Evolutionary conservation across 2,888 invertebrate genomes (phyloP).

Genomic region (Lithophane socia): DNA sequence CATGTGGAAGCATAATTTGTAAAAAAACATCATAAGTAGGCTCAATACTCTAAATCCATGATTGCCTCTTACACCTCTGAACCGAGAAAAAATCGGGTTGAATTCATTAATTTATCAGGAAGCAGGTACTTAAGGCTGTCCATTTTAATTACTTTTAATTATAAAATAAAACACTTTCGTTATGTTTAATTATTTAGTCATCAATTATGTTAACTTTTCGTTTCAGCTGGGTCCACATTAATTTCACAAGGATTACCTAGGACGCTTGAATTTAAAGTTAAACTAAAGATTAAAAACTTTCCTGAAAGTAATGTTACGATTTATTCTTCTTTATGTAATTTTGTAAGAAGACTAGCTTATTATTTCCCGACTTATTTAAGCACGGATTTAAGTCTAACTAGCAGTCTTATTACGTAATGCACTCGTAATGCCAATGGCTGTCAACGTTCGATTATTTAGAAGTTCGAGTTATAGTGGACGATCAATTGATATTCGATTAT

Average conservation of each 20-base stretch:
- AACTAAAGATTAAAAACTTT: constrained; percentile 49
- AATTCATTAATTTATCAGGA: constrained; percentile 16
- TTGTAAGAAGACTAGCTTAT: constrained; percentile 16
- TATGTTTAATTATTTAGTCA: constrained; percentile 44
- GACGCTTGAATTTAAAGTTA: constrained; percentile 38
- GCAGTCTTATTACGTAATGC: neutral
- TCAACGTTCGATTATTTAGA: too few relatives aligned
- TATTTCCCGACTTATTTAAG: neutral
- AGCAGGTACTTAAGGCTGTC: constrained; percentile 1
- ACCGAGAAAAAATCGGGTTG: neutral
- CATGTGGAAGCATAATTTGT: neutral
- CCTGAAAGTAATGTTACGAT: constrained; percentile 15
- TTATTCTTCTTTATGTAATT: constrained; percentile 22
- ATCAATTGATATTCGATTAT: too few relatives aligned
- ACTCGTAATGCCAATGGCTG: neutral
- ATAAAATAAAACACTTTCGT: constrained; percentile 32
- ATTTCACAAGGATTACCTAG: constrained; percentile 52
- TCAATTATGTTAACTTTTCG: constrained; percentile 40
- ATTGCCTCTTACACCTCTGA: neutral
- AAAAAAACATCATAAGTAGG: neutral
- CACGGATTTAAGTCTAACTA: neutral
- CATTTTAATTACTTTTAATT: constrained; percentile 45
- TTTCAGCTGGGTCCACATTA: constrained; percentile 51
- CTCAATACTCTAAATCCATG: neutral
- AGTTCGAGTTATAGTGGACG: too few relatives aligned